Conservation (phyloP, 1,140 invertebrate species). For the Ruditapes philippinarum region DNA sequence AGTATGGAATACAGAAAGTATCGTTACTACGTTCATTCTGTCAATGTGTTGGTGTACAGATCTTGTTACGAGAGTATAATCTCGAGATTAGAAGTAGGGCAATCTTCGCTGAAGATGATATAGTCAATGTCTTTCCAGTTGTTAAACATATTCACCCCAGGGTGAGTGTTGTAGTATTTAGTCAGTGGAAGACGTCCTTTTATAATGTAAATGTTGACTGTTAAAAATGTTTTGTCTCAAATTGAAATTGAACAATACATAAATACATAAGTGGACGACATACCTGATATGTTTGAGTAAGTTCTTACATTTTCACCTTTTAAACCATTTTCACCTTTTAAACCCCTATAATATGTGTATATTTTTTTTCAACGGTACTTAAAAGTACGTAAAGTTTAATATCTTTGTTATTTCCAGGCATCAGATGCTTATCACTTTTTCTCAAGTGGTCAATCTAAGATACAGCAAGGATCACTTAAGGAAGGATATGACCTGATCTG, state of each 20-base stretch:
- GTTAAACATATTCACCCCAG: slow-evolving; percentile 99
- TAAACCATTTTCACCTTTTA: no score
- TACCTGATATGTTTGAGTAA: no score
- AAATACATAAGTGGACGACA: no score
- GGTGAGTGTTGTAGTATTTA: slow-evolving; percentile 88
- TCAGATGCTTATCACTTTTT: slow-evolving; percentile 99
- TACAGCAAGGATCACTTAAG: slow-evolving; percentile 97
- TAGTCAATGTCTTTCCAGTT: slow-evolving; percentile 98
- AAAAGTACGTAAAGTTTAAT: no score
- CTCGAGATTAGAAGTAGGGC: slow-evolving; percentile 96
- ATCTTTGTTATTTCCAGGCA: slow-evolving; percentile 90
- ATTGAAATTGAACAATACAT: no score
- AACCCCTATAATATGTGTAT: no score
- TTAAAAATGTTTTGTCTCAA: no score
- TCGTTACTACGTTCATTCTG: slow-evolving; percentile 94
- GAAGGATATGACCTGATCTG: slow-evolving; percentile 99
- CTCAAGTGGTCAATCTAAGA: slow-evolving; percentile 98
- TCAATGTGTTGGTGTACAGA: slow-evolving; percentile 95
- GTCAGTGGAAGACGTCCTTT: no score
- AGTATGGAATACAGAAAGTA: slow-evolving; percentile 95
- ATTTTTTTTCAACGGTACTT: no score
- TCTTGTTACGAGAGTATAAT: slow-evolving; percentile 96
- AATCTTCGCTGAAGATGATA: slow-evolving; percentile 97
- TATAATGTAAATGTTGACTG: no score
- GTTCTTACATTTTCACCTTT: no score